Conservation (phyloP, 1,140 invertebrate genomes). For the Theocolax elegans region DNA sequence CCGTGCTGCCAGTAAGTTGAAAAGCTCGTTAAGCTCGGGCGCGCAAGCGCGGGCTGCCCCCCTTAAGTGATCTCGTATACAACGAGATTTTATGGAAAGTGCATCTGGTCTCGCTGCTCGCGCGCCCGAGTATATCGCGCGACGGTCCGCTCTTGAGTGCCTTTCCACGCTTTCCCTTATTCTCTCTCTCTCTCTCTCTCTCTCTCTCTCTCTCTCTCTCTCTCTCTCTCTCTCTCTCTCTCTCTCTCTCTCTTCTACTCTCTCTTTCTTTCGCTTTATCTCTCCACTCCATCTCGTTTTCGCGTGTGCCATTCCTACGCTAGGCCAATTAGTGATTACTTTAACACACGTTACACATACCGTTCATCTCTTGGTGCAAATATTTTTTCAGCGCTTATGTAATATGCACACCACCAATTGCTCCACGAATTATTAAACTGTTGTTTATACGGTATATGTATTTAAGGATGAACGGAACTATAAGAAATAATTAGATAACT, state of each 20-base stretch:
- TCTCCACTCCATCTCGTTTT: too few relatives aligned
- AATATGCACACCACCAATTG: too few relatives aligned
- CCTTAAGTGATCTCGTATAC: conserved; percentile 68
- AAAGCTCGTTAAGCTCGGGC: conserved; percentile 57
- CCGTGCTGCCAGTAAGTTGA: conserved; percentile 45
- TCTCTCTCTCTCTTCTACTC: too few relatives aligned
- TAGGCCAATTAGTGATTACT: conserved; percentile 22
- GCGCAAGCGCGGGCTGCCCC: conserved; percentile 37
- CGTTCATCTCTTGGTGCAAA: conserved; percentile 4
- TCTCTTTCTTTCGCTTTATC: too few relatives aligned
- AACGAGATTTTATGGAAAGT: conserved; percentile 69
- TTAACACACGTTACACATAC: conserved; percentile 10
- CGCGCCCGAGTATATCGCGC: neutral
- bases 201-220: too few relatives aligned
- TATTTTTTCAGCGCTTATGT: too few relatives aligned
- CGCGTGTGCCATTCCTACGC: too few relatives aligned
- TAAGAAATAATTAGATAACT: too few relatives aligned
- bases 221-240: too few relatives aligned
- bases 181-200: neutral
- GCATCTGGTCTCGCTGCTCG: conserved; percentile 57
- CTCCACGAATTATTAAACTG: too few relatives aligned
- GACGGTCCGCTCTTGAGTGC: conserved; percentile 12
- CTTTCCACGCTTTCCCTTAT: neutral
- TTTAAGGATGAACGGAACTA: too few relatives aligned
- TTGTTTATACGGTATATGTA: too few relatives aligned